Conservation (phyloP, 1,140 invertebrate genomes). For the Harpegnathos saltator region DNA sequence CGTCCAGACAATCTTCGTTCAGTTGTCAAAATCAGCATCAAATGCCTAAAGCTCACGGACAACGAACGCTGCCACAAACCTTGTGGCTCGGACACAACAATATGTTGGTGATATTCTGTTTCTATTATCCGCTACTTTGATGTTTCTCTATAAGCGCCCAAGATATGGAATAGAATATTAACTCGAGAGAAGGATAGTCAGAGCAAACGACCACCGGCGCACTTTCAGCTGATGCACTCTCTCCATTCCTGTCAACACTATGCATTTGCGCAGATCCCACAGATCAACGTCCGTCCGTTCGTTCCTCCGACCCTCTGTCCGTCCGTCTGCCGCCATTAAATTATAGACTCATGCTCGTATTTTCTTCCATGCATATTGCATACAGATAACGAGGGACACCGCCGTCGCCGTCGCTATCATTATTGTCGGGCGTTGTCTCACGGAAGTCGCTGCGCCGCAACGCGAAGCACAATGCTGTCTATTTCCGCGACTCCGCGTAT, state of each 20-base stretch:
- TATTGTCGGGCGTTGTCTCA: neutral
- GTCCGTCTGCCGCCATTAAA: constrained; percentile 18
- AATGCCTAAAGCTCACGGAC: too few species aligned
- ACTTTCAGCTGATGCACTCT: constrained; percentile 7
- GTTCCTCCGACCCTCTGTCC: neutral
- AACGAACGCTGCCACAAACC: too few species aligned
- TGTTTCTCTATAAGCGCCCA: constrained; percentile 9
- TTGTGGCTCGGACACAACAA: too few species aligned
- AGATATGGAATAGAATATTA: constrained; percentile 23
- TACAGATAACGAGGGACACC: constrained; percentile 46
- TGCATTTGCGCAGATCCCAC: constrained; percentile 3
- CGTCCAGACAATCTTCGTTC: too few species aligned
- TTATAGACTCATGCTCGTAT: constrained; percentile 41
- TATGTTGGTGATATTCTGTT: neutral
- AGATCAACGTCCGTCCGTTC: neutral
- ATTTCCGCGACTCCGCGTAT: neutral
- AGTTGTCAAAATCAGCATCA: too few species aligned
- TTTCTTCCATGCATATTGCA: constrained; percentile 54
- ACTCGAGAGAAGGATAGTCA: neutral
- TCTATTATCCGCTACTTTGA: neutral
- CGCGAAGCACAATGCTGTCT: constrained; percentile 17
- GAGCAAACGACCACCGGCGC: neutral
- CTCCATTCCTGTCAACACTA: constrained; percentile 30
- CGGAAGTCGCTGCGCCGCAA: neutral
- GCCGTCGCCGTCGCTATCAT: neutral